Evolutionary conservation across 2,888 invertebrate genomes (phyloP).

Genomic region (Pegoplata infirma): DNA sequence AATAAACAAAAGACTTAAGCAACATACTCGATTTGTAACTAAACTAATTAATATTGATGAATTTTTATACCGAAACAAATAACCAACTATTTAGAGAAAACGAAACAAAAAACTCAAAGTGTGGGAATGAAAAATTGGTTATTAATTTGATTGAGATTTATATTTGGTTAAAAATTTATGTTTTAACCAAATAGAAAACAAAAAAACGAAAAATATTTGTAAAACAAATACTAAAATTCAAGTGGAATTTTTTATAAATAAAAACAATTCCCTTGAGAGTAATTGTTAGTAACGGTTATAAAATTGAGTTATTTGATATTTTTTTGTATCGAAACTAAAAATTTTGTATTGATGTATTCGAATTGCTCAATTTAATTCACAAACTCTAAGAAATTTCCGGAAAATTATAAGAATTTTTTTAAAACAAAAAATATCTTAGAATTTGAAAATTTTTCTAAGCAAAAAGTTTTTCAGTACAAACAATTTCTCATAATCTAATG

Average conservation of each 20-base stretch:
- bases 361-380: too few species aligned
- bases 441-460: too few species aligned
- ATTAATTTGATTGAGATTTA: constrained; percentile 44
- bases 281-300: neutral
- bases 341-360: too few species aligned
- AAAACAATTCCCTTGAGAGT: neutral
- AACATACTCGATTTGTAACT: constrained; percentile 34
- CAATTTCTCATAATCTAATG: too few species aligned
- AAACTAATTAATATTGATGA: constrained; percentile 54
- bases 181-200: neutral
- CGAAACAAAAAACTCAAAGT: constrained; percentile 37
- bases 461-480: too few species aligned
- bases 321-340: too few species aligned
- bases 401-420: too few species aligned
- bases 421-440: too few species aligned
- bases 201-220: neutral
- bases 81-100: too few species aligned
- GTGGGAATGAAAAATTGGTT: constrained; percentile 55
- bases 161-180: neutral
- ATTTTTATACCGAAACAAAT: constrained; percentile 18
- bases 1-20: constrained; percentile 28
- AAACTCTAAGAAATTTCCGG: too few species aligned
- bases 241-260: too few species aligned
- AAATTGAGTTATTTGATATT: neutral
- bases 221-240: neutral